Percentiles rank a stretch among this genome's conserved stretches.
Conservation (phyloP, 2,888 invertebrate species). For the Drosophila nr. perissopoda region DNA sequence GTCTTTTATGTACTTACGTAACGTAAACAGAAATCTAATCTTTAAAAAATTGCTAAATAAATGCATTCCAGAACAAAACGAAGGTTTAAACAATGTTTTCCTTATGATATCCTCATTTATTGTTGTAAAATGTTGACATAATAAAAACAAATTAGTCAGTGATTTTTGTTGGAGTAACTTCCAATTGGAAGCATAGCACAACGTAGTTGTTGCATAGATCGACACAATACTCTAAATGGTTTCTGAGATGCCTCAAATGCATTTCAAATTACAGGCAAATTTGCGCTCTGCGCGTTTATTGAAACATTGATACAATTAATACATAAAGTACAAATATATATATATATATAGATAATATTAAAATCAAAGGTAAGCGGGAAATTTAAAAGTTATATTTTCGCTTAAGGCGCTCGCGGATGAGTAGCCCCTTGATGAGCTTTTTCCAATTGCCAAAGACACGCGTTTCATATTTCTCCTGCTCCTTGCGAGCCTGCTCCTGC, state of each 20-base stretch:
- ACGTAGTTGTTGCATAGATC: neutral
- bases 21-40: conserved; percentile 17
- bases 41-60: conserved; percentile 47
- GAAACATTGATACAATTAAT: neutral
- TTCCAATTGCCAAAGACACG: conserved; percentile 96
- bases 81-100: neutral
- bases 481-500: conserved; percentile 89
- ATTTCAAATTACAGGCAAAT: neutral
- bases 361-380: neutral
- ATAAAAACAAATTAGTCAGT: neutral
- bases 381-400: neutral
- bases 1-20: conserved; percentile 26
- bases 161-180: neutral
- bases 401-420: conserved; percentile 91
- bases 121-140: neutral
- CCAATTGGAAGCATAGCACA: neutral
- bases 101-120: neutral
- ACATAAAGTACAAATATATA: neutral
- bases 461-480: conserved; percentile 91
- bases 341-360: neutral
- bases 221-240: neutral
- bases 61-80: conserved; percentile 40
- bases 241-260: neutral
- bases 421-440: conserved; percentile 91
- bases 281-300: neutral